phyloP scores from a whole-genome alignment of 1,140 invertebrate genomes.

The Caenorhabditis remanei region DNA sequence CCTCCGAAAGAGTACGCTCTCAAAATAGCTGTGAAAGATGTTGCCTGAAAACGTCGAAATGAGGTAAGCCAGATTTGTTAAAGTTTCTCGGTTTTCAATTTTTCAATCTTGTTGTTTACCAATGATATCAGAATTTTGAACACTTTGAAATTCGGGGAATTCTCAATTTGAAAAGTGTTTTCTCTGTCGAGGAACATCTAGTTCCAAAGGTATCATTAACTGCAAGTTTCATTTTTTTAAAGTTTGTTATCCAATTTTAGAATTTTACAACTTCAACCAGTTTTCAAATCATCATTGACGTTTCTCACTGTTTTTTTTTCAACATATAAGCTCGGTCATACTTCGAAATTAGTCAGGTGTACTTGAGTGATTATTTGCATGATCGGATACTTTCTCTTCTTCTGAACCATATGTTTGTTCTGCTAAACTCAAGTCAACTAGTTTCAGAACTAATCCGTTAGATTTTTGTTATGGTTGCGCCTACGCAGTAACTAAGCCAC shows the following conservation, averaged over 20 bases:
- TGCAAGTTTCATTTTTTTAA: background rate
- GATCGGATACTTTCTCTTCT: background rate
- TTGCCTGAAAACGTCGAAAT: conserved; percentile 35
- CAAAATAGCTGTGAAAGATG: background rate
- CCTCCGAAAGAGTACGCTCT: background rate
- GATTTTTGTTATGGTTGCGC: conserved; percentile 9
- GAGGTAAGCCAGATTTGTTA: conserved; percentile 26
- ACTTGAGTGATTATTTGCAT: background rate
- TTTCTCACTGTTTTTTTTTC: background rate
- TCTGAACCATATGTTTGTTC: background rate
- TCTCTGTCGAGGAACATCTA: background rate
- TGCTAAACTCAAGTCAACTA: background rate
- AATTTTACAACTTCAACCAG: too few species aligned
- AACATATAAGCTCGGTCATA: background rate
- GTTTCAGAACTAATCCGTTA: background rate
- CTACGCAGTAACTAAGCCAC: conserved; percentile 28
- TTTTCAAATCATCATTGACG: too few species aligned
- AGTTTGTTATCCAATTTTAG: too few species aligned
- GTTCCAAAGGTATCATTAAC: background rate
- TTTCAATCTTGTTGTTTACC: background rate
- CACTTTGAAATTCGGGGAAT: background rate
- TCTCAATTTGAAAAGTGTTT: background rate
- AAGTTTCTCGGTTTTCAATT: background rate
- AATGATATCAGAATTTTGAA: too few species aligned
- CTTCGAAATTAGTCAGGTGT: background rate